Evolutionary conservation across 2,797 vertebrate species (phyloP), one percentile per base, ranked within the genome.

Genomic region (Hypotaenidia okinawae): DNA sequence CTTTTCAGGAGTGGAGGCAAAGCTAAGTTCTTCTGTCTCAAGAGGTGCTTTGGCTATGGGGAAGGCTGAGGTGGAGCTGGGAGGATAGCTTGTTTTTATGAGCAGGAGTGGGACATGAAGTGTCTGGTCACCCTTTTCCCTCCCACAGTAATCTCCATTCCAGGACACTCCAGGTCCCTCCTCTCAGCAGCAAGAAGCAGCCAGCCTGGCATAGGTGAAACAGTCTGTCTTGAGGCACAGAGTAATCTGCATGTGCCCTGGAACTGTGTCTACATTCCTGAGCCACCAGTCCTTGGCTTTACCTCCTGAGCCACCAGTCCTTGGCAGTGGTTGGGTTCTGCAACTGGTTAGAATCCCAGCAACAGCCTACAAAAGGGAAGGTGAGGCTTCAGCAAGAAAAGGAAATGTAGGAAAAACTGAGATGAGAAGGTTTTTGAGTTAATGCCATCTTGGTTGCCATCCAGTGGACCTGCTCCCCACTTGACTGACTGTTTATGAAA

Each of bases 401-500:
- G 74, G 43, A 92, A 92, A 78, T 2, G 8, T 32, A 49, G 33
- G 22, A 74, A 90, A 87, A 79, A 93, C 16, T n/a, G 59, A 90
- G 94, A 58, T 16, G 10, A 66, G 32, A 59, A 70, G 30, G 45
- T 25, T 91, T 93, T 83, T 93, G 57, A 90, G 39, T 86, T 80
- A 79, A 45, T 82, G 30, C 4, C 93, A 4, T 45, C 74, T 79
- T 77, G 79, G 27, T 39, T 67, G 22, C 37, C 45, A 41, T 14
- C n/a, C 43, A 22, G 28, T 66, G 76, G 73, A 86, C 35, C 67
- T 45, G 24, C 25, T 93, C 62, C 5, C 5, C 0, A 4, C 37
- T 87, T 92, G 68, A 43, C 33, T 52, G 37, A 14, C 30, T 84
- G 89, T 52, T 87, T 73, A 7, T 78, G 66, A 89, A 96, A 96